Conservation (phyloP, 2,888 invertebrate genomes). For the Synanthedon andrenaeformis region DNA sequence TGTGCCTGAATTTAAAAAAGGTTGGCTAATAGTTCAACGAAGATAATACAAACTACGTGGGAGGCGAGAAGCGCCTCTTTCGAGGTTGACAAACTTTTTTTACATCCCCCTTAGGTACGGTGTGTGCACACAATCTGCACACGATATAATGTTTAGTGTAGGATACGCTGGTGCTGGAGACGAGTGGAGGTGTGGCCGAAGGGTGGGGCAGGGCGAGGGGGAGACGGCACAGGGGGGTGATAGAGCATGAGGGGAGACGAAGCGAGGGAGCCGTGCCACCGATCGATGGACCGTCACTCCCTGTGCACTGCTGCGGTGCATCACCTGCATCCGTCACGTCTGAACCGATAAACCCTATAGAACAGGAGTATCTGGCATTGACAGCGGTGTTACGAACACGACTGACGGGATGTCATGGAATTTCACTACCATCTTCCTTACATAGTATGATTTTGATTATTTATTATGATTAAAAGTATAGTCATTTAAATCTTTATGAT, state of each 20-base stretch:
- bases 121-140: conserved; percentile 21
- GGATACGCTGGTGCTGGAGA: conserved; percentile 11
- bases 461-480: too few relatives aligned
- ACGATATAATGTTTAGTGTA: conserved; percentile 35
- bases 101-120: conserved; percentile 3
- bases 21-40: too few relatives aligned
- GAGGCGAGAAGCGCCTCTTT: not conserved
- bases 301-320: conserved; percentile 35
- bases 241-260: not conserved
- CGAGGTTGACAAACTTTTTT: conserved; percentile 1
- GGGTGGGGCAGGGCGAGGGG: too few relatives aligned
- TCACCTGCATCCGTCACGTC: conserved; percentile 36
- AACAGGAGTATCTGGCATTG: not conserved
- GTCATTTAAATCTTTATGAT: too few relatives aligned
- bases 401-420: too few relatives aligned
- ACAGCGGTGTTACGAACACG: conserved; percentile 2
- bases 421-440: too few relatives aligned
- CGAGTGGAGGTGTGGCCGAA: conserved; percentile 3
- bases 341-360: conserved; percentile 3
- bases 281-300: conserved; percentile 56
- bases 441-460: too few relatives aligned
- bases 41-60: too few relatives aligned
- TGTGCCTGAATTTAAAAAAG: too few relatives aligned
- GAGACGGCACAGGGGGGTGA: conserved; percentile 4
- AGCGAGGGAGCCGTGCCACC: conserved; percentile 14